Evolutionary conservation across 2,888 invertebrate species (phyloP).

Genomic region (Leucophenga maculata): DNA sequence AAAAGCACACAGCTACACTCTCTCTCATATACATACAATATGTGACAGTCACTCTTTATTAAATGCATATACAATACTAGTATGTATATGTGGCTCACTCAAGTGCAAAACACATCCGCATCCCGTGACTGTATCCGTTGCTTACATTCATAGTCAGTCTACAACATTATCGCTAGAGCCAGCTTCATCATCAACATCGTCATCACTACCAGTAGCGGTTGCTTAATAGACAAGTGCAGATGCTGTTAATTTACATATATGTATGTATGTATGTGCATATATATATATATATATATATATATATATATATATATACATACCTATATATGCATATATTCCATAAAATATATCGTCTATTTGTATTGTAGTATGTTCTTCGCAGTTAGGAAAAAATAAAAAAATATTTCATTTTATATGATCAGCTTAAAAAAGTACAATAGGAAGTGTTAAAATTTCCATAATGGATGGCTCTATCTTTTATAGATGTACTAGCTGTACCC

Average conservation of each 20-base stretch:
- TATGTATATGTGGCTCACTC: conserved; percentile 46
- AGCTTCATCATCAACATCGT: not conserved
- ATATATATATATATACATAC: no score
- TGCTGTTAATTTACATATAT: conserved; percentile 55
- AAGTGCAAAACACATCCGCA: conserved; percentile 64
- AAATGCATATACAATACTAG: conserved; percentile 49
- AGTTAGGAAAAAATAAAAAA: no score
- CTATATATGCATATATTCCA: no score
- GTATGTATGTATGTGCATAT: conserved; percentile 30
- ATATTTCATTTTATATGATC: no score
- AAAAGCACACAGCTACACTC: conserved; percentile 51
- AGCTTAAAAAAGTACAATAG: no score
- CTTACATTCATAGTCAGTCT: conserved; percentile 23
- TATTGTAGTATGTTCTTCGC: no score
- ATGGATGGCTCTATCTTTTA: no score
- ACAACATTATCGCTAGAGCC: conserved; percentile 1
- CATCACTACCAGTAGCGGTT: not conserved
- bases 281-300: no score
- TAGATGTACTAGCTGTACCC: no score
- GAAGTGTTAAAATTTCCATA: no score
- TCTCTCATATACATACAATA: conserved; percentile 10
- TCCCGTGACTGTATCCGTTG: conserved; percentile 48
- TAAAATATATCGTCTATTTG: no score
- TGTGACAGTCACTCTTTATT: conserved; percentile 57
- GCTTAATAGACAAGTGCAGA: not conserved